Conservation (phyloP, 2,113 vertebrate species). For the Saccopteryx leptura region DNA sequence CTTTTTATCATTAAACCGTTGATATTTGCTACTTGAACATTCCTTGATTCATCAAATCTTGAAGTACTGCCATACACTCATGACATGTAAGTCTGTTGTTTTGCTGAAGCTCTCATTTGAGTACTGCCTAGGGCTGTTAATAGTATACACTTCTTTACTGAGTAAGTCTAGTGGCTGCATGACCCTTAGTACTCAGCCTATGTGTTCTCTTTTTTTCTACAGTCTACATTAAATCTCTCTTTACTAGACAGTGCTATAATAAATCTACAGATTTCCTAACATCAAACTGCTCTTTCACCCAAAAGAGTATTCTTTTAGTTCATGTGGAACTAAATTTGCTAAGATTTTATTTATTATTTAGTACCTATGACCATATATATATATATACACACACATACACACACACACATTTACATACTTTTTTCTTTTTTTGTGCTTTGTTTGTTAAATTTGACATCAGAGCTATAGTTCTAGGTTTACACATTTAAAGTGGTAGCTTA, state of each 20-base stretch:
- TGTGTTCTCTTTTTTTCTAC: not conserved
- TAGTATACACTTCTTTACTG: accelerated
- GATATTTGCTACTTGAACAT: not conserved
- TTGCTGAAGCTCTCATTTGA: not conserved
- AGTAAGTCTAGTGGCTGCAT: not conserved
- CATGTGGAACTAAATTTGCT: not conserved
- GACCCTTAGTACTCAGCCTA: not conserved
- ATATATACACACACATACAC: not conserved
- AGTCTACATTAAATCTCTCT: not conserved
- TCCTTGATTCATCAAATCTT: not conserved
- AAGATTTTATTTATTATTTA: not conserved
- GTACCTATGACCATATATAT: not conserved
- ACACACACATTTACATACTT: not conserved
- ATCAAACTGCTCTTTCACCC: not conserved
- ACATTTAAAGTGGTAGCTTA: not conserved
- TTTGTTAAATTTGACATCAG: not conserved
- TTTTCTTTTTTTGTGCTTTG: not conserved
- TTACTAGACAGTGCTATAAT: not conserved
- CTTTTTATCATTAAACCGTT: not conserved
- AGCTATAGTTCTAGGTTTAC: not conserved
- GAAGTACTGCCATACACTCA: not conserved
- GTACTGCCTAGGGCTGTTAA: not conserved
- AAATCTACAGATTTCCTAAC: not conserved
- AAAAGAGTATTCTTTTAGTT: not conserved
- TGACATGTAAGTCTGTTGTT: not conserved